Conservation (phyloP, 2,797 vertebrate genomes). For the Anabacerthia variegaticeps region DNA sequence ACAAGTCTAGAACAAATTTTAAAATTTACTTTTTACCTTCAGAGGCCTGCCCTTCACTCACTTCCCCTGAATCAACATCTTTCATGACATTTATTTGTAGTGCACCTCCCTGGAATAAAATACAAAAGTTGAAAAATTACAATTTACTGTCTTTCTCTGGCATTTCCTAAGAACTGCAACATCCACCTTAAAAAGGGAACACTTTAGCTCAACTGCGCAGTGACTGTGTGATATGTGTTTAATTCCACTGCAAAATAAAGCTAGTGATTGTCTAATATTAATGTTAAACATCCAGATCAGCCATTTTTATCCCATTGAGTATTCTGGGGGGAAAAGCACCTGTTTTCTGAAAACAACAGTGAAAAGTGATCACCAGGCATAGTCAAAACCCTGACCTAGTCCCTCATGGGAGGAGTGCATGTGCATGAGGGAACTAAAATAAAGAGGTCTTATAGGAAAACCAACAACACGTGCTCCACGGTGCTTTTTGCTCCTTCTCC, state of each 20-base stretch:
- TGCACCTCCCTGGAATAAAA: conserved; percentile 48
- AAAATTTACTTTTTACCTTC: conserved; percentile 64
- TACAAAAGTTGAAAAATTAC: background rate
- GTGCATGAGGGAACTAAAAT: background rate
- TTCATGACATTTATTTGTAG: conserved; percentile 13
- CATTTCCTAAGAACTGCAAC: background rate
- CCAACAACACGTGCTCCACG: background rate
- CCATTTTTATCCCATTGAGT: background rate
- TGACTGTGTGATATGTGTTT: background rate
- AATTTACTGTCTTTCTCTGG: background rate
- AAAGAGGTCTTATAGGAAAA: background rate
- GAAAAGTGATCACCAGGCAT: background rate
- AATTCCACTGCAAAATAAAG: background rate
- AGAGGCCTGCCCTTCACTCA: background rate
- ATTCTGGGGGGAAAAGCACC: background rate
- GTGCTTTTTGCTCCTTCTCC: background rate
- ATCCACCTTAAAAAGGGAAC: background rate
- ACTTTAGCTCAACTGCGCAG: background rate
- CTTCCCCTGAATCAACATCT: background rate
- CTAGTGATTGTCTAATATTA: background rate
- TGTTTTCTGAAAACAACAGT: background rate
- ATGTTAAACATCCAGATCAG: background rate
- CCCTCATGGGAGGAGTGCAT: background rate
- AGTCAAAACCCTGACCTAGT: background rate
- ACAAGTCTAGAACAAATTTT: background rate